phyloP scores from a whole-genome alignment of 2,113 vertebrate genomes.

The Scatophagus argus region DNA sequence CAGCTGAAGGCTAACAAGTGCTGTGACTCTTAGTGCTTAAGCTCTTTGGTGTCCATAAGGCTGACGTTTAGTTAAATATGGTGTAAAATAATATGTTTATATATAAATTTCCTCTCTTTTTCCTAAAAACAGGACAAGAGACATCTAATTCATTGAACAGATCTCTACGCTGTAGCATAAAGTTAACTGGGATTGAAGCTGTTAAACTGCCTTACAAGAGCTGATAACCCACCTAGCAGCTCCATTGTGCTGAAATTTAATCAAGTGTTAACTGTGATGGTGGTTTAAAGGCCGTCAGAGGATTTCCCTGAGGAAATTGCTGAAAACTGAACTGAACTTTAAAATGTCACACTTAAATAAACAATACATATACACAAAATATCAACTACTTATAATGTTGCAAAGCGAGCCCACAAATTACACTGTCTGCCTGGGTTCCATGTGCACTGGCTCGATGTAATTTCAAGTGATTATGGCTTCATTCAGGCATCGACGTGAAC shows the following conservation, averaged over 20 bases:
- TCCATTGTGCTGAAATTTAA: neutral
- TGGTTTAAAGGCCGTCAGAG: neutral
- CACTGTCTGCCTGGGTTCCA: neutral
- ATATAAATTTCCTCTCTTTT: neutral
- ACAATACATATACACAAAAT: neutral
- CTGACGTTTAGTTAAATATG: neutral
- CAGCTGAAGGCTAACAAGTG: slow-evolving; percentile 26
- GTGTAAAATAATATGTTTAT: slow-evolving; percentile 8
- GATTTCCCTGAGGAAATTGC: neutral
- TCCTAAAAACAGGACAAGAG: slow-evolving; percentile 3
- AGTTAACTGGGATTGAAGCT: neutral
- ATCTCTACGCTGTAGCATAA: neutral
- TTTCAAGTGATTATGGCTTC: neutral
- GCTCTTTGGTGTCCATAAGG: slow-evolving; percentile 2
- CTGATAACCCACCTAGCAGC: neutral
- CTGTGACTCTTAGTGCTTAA: neutral
- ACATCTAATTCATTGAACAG: neutral
- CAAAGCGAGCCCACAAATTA: neutral
- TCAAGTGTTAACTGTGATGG: neutral
- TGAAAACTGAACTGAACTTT: slow-evolving; percentile 10
- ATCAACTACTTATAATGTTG: neutral
- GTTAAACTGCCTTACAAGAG: neutral
- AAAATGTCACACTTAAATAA: slow-evolving; percentile 16
- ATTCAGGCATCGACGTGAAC: neutral
- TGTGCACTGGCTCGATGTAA: neutral